Evolutionary conservation across 2,113 vertebrate species (phyloP).

Genomic region (Gnathonemus echidnorhynchus): DNA sequence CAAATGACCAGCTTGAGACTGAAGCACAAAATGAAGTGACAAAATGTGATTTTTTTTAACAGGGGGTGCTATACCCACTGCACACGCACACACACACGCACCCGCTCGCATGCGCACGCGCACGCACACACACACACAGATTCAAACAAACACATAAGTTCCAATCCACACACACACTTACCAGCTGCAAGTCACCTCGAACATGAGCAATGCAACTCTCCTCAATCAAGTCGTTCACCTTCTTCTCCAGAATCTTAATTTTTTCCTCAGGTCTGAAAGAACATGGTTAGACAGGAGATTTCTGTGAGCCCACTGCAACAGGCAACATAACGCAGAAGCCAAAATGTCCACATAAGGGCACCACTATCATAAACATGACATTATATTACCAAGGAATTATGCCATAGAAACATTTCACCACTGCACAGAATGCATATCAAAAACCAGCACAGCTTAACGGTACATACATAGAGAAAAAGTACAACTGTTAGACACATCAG

Average conservation of each 20-base stretch:
- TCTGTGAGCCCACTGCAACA: neutral
- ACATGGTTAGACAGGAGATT: neutral
- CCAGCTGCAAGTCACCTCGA: slow-evolving; percentile 77
- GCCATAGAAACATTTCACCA: neutral
- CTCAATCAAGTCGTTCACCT: slow-evolving; percentile 87
- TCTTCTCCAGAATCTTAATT: slow-evolving; percentile 88
- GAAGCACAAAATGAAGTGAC: neutral
- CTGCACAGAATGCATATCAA: neutral
- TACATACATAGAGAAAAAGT: neutral
- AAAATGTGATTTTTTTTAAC: neutral
- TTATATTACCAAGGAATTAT: neutral
- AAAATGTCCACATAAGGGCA: neutral
- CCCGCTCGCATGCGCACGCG: too few relatives aligned
- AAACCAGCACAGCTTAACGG: neutral
- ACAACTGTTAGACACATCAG: neutral
- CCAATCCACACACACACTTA: slow-evolving; percentile 38
- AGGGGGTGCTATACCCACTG: neutral
- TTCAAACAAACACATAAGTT: neutral
- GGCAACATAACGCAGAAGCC: neutral
- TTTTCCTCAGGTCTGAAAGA: slow-evolving; percentile 82
- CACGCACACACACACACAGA: too few relatives aligned
- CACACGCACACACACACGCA: neutral
- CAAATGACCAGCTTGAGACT: neutral
- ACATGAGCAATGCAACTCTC: slow-evolving; percentile 91
- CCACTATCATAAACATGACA: neutral